Evolutionary conservation across 2,797 vertebrate genomes (phyloP).

Genomic region (Sebastes diploproa): DNA sequence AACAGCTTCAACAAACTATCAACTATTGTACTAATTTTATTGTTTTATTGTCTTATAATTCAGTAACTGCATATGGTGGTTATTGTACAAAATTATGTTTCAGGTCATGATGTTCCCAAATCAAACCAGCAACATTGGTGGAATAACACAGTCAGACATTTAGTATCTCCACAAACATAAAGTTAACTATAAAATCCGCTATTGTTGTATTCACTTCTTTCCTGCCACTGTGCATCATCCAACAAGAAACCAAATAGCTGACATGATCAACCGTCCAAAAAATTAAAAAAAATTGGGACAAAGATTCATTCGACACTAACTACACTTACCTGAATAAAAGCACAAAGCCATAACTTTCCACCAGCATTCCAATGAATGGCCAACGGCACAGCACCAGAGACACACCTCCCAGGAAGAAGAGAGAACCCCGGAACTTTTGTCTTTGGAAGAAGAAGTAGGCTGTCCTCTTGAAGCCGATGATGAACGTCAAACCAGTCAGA

Average conservation of each 20-base stretch:
- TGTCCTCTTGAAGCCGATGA: constrained; percentile 87
- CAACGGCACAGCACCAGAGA: constrained; percentile 86
- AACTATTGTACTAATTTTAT: neutral
- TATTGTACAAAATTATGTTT: neutral
- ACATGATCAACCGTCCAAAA: neutral
- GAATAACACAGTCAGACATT: neutral
- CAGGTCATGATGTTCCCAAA: neutral
- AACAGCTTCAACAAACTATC: neutral
- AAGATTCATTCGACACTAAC: neutral
- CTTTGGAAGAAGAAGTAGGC: constrained; percentile 90
- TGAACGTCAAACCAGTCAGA: constrained; percentile 85
- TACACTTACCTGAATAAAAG: constrained; percentile 86
- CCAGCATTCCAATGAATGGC: constrained; percentile 89
- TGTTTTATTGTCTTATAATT: neutral
- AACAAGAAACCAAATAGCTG: neutral
- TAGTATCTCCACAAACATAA: too few species aligned
- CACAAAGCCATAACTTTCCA: constrained; percentile 89
- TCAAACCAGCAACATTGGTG: neutral
- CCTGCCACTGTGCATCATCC: neutral
- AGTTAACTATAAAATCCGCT: too few species aligned
- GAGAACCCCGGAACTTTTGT: constrained; percentile 86
- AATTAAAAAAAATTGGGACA: neutral
- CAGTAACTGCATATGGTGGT: too few species aligned
- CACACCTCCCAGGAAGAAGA: constrained; percentile 90
- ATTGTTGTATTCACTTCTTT: too few species aligned